phyloP scores from a whole-genome alignment of 2,888 invertebrate genomes.

The Oxyteleia sp. region DNA sequence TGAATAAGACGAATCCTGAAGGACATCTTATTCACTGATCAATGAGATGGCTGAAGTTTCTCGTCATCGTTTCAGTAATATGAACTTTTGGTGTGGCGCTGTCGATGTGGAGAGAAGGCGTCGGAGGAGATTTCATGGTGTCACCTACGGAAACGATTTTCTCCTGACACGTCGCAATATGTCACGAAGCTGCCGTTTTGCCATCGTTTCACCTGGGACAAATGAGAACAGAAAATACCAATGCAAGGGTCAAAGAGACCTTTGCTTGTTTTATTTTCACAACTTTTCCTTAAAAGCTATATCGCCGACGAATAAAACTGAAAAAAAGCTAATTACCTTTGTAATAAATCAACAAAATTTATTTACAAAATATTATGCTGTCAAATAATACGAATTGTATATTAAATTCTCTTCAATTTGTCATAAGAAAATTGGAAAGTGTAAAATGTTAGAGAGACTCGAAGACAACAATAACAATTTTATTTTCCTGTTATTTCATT shows the following conservation, averaged over 20 bases:
- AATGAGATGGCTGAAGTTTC: neutral
- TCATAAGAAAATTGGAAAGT: too few relatives aligned
- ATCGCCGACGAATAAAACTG: too few relatives aligned
- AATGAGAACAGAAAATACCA: neutral
- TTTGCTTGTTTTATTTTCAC: neutral
- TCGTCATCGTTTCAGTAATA: slow-evolving; percentile 11
- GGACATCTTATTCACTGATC: neutral
- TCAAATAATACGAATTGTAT: too few relatives aligned
- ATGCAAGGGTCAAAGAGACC: neutral
- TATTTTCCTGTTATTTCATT: neutral
- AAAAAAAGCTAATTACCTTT: too few relatives aligned
- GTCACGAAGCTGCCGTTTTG: neutral
- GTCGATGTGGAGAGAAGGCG: neutral
- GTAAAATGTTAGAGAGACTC: too few relatives aligned
- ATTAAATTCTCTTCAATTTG: too few relatives aligned
- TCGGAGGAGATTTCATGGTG: neutral
- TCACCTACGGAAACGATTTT: slow-evolving; percentile 1
- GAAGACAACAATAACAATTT: neutral
- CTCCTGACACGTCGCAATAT: neutral
- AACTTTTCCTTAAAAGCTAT: neutral
- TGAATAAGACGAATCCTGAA: neutral
- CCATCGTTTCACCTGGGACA: neutral
- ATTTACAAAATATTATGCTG: too few relatives aligned
- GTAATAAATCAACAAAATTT: too few relatives aligned
- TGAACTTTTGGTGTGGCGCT: neutral